Evolutionary conservation across 2,888 invertebrate genomes (phyloP), one percentile per base, ranked within the genome.

Genomic region (Osmoderma eremita): DNA sequence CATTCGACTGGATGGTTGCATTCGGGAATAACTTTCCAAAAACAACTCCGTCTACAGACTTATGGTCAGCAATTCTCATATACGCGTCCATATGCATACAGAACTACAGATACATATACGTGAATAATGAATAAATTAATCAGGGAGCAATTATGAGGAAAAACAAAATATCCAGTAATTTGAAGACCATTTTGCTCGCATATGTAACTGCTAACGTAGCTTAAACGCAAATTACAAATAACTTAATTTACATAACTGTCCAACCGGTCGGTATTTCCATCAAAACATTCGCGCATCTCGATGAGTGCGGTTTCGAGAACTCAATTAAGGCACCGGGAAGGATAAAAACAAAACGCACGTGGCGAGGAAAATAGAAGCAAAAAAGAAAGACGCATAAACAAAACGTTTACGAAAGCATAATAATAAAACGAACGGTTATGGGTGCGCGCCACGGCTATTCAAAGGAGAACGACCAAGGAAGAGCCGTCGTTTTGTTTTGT

Each of bases 341-440:
- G 39, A 56, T 22, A 22, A 56, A 56, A 56, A 56, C 18, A 41
- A 56, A 56, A 56, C 15, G 41, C 20, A 22, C 30, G 22, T 39
- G 56, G 22, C 56, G 15, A 17, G 36, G 10, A 36, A 5, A 36
- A 42, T 12, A 42, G 4, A n/a, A n/a, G n/a, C n/a, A n/a, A 42
- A 45, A 45, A 42, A 58, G 18, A 48, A 48, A 48, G 20, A 58
- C 42, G 45, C 30, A 45, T 58, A 58, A 58, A 58, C 58, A 63
- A 51, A 50, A 63, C 63, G 42, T 63, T 63, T 51, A 51, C 53
- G 51, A 22, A 63, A 51, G 63, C 51, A 63, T 63, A 51, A 63
- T 63, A 51, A 63, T 63, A 42, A 63, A 51, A 51, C 49, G 42
- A 63, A 50, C n/a, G 38, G 51, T 63, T 63, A 50, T 51, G 51